Conservation (phyloP, 2,113 vertebrate species). For the Spea multiplicata region DNA sequence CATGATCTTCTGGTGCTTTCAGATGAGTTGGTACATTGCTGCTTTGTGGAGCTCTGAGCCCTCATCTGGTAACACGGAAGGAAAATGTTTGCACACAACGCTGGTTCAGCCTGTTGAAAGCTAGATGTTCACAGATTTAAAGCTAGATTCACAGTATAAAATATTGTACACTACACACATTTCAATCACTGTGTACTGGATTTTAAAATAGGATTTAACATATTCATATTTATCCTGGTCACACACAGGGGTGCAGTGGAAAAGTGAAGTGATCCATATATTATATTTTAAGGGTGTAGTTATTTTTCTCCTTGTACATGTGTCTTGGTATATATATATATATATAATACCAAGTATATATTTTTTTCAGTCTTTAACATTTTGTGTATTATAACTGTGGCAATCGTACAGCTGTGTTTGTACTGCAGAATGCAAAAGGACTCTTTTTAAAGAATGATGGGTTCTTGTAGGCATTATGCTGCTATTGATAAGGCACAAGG, state of each 20-base stretch:
- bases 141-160: slow-evolving; percentile 43
- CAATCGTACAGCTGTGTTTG: slow-evolving; percentile 61
- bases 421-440: slow-evolving; percentile 60
- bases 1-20: no score
- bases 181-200: slow-evolving; percentile 57
- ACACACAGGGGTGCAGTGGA: slow-evolving; percentile 73
- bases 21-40: no score
- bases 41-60: no score
- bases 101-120: neutral
- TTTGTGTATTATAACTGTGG: slow-evolving; percentile 57
- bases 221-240: slow-evolving; percentile 65
- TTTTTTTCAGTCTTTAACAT: slow-evolving; percentile 74
- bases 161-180: slow-evolving; percentile 56
- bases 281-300: slow-evolving; percentile 70
- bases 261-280: slow-evolving; percentile 57
- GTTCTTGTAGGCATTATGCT: slow-evolving; percentile 58
- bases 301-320: slow-evolving; percentile 54
- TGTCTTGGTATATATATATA: slow-evolving; percentile 66
- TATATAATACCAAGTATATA: slow-evolving; percentile 62
- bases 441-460: slow-evolving; percentile 55
- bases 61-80: no score
- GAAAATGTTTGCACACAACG: neutral
- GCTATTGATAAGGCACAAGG: slow-evolving; percentile 47
- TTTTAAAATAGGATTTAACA: slow-evolving; percentile 60
- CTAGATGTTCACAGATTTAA: slow-evolving; percentile 50